Evolutionary conservation across 2,888 invertebrate genomes (phyloP).

Genomic region (Mythimna ferrago): DNA sequence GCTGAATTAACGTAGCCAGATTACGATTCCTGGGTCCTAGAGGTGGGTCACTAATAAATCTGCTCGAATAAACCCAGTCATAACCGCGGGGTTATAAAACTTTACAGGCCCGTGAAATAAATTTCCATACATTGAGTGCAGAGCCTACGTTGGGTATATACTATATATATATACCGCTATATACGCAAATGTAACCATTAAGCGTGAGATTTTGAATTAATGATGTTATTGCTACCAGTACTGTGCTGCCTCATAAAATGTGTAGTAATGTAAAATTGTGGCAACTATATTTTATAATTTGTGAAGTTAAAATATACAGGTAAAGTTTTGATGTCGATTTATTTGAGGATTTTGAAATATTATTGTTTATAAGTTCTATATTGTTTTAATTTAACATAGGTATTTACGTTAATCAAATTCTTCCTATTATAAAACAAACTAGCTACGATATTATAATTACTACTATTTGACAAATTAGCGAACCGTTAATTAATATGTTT

Average conservation of each 20-base stretch:
- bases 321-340: neutral
- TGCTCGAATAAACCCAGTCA: constrained; percentile 74
- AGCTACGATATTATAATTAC: neutral
- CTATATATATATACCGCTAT: constrained; percentile 6
- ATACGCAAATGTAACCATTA: constrained; percentile 65
- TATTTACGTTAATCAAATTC: too few species aligned
- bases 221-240: constrained; percentile 68
- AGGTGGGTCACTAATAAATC: constrained; percentile 80
- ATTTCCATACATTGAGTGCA: constrained; percentile 73
- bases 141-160: constrained; percentile 45
- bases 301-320: neutral
- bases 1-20: constrained; percentile 80
- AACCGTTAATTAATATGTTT: neutral
- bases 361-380: too few species aligned
- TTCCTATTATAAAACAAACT: too few species aligned
- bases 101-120: constrained; percentile 76
- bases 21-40: constrained; percentile 75
- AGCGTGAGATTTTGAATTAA: constrained; percentile 73
- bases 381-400: neutral
- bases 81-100: constrained; percentile 76
- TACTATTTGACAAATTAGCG: neutral
- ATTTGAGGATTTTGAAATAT: neutral
- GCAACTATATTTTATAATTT: neutral
- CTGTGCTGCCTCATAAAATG: constrained; percentile 60
- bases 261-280: constrained; percentile 46